A percentile compares a stretch with the other conserved stretches of the same genome.
Conservation (phyloP, 2,113 vertebrate genomes). For the Aldabrachelys gigantea region DNA sequence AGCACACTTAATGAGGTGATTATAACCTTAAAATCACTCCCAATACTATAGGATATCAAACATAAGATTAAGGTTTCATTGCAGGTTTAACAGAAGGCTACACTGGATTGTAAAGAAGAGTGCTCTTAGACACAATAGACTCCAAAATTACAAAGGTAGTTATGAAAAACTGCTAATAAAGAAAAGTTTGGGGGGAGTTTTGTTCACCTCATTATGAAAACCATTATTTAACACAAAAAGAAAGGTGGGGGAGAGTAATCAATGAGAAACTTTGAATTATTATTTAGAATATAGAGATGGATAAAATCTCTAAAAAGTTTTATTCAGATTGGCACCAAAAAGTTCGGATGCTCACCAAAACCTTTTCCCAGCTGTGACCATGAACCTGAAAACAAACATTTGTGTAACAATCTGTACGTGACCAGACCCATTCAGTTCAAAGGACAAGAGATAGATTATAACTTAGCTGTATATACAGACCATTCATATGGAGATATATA, state of each 20-base stretch:
- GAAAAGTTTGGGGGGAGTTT: background rate
- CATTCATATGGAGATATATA: background rate
- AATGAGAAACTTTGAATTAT: background rate
- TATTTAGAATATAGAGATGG: background rate
- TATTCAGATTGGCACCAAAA: background rate
- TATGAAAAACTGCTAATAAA: background rate
- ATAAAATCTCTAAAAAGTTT: background rate
- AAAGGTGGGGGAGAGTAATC: background rate
- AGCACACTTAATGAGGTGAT: fast-evolving
- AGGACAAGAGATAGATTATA: background rate
- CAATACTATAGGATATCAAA: background rate
- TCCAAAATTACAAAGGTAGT: background rate
- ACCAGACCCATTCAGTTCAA: background rate
- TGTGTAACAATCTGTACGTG: fast-evolving
- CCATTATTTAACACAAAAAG: background rate
- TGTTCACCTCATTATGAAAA: background rate
- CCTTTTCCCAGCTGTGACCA: background rate
- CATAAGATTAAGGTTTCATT: background rate
- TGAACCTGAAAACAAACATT: background rate
- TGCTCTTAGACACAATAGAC: background rate
- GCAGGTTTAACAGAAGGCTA: background rate
- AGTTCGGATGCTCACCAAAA: background rate
- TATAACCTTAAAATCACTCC: background rate
- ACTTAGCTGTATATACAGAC: background rate
- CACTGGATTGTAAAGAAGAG: background rate